Conservation (phyloP, 2,797 vertebrate genomes). For the Saxicola maurus region DNA sequence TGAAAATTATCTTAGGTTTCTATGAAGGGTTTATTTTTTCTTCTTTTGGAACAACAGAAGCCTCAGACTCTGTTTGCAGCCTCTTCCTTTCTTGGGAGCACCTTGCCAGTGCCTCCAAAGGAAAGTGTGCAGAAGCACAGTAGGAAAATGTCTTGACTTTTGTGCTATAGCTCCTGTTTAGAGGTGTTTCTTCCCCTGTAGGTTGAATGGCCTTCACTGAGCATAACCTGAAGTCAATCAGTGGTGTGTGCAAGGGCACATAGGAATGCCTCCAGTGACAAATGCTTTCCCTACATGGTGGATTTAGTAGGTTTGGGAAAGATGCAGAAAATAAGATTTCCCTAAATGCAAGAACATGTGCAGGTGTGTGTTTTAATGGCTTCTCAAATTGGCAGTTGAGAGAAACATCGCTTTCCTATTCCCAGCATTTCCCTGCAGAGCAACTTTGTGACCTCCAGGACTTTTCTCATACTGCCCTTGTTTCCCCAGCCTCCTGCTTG, state of each 20-base stretch:
- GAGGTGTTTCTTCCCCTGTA: background rate
- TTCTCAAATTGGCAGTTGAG: background rate
- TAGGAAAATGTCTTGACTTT: background rate
- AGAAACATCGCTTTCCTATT: background rate
- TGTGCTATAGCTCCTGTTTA: background rate
- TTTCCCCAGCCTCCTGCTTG: background rate
- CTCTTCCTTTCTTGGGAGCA: background rate
- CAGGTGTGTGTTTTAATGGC: background rate
- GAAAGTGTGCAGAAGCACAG: background rate
- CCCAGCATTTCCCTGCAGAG: background rate
- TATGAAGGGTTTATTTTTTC: background rate
- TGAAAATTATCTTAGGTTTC: background rate
- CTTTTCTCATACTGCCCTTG: background rate
- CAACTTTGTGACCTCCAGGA: background rate
- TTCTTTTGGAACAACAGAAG: background rate
- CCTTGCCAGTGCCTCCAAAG: background rate
- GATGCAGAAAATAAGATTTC: background rate
- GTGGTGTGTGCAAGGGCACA: background rate
- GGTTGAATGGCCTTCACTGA: background rate
- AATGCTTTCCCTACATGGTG: accelerated
- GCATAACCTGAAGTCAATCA: accelerated
- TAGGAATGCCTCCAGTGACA: background rate
- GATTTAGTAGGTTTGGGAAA: background rate
- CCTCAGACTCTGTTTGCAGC: background rate
- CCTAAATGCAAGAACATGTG: background rate